phyloP scores from a whole-genome alignment of 2,797 vertebrate genomes.

The Galaxias olidus region DNA sequence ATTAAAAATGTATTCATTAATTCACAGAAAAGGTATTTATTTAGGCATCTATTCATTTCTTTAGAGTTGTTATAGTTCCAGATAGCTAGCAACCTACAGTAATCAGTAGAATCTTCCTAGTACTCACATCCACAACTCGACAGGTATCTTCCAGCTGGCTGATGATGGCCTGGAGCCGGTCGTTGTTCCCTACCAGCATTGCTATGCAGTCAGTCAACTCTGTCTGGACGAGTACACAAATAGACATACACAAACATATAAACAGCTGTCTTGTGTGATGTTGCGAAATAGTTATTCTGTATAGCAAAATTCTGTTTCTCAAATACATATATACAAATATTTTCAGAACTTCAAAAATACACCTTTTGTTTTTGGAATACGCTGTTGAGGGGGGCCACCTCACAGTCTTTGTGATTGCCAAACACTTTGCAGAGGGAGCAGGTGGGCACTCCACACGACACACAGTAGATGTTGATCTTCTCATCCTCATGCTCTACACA shows the following conservation, averaged over 20 bases:
- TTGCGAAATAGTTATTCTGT: too few relatives aligned
- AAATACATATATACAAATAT: too few relatives aligned
- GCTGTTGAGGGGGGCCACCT: conserved; percentile 86
- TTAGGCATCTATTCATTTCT: too few relatives aligned
- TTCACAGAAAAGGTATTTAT: too few relatives aligned
- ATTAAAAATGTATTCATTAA: too few relatives aligned
- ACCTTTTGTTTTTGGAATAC: conserved; percentile 91
- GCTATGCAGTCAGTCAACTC: conserved; percentile 91
- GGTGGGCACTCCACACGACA: conserved; percentile 87
- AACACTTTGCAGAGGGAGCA: conserved; percentile 97
- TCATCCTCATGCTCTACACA: conserved; percentile 90
- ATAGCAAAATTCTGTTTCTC: too few relatives aligned
- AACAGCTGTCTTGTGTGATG: neutral
- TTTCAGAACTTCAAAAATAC: neutral
- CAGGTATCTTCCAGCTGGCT: conserved; percentile 90
- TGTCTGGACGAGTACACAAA: conserved; percentile 62
- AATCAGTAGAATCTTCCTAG: neutral
- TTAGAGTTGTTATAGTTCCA: too few relatives aligned
- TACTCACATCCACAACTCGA: conserved; percentile 82
- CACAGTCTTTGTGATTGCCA: conserved; percentile 88
- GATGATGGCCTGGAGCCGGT: conserved; percentile 88
- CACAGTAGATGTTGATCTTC: conserved; percentile 95
- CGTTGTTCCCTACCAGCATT: conserved; percentile 89
- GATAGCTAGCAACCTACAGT: too few relatives aligned
- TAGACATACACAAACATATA: conserved; percentile 24